Percentiles rank a stretch among this genome's conserved stretches.
Conservation (phyloP, 2,797 vertebrate species). For the Lerista edwardsae region DNA sequence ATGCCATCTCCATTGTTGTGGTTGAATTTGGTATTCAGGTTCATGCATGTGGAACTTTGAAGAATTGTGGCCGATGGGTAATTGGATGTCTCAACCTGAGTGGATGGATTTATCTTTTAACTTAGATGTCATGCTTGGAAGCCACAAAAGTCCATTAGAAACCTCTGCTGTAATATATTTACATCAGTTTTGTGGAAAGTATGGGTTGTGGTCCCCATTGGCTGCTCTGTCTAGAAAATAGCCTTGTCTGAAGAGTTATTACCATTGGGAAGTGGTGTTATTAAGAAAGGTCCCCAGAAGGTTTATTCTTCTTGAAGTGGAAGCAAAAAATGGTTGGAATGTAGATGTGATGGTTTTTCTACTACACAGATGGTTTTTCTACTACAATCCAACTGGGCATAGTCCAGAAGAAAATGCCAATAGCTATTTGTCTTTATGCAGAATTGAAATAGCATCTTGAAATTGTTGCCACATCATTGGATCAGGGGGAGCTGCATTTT, state of each 20-base stretch:
- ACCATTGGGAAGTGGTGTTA: neutral
- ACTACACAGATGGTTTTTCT: neutral
- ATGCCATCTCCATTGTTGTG: too few relatives aligned
- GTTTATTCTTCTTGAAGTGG: neutral
- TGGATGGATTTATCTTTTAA: constrained; percentile 13
- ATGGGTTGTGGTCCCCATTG: neutral
- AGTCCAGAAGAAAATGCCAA: neutral
- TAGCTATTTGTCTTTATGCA: neutral
- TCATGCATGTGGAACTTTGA: too few relatives aligned
- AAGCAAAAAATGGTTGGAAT: neutral
- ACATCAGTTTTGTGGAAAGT: neutral
- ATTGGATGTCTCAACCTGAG: neutral
- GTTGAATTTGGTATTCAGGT: too few relatives aligned
- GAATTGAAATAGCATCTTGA: too few relatives aligned
- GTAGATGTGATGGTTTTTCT: neutral
- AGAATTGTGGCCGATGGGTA: neutral
- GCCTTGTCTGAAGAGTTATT: neutral
- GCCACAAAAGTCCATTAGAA: neutral
- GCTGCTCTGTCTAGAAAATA: neutral
- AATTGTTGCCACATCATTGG: too few relatives aligned
- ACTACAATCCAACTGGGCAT: too few relatives aligned
- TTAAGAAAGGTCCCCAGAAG: neutral
- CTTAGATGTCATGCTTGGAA: constrained; percentile 3
- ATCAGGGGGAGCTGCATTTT: too few relatives aligned
- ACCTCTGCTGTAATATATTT: neutral